A percentile compares a stretch with the other conserved stretches of the same genome.
These are phyloP conservation scores for Cladopsammia gracilis DNA, from an alignment of 64 coral and sea anemone genomes.

Conservation along the genomic window DNA sequence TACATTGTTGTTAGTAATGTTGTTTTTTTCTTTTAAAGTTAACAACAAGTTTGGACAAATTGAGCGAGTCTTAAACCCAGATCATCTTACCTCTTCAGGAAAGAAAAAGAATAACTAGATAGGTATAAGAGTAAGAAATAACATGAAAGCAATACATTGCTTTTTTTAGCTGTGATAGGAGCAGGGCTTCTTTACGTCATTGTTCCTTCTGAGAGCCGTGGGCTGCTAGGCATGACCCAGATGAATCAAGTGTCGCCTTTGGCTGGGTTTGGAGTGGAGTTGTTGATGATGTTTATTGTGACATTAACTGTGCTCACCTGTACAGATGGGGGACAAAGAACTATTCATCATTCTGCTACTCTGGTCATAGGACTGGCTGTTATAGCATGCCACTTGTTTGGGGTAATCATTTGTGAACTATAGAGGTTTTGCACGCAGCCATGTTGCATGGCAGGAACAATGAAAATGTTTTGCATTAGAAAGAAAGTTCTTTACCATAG, in stretches of 20 bases:
- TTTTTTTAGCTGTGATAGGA: not conserved
- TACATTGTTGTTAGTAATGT: too few relatives aligned
- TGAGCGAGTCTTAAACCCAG: too few relatives aligned
- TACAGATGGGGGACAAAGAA: constrained; percentile 11
- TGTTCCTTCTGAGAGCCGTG: constrained; percentile 1
- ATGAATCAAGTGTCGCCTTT: not conserved
- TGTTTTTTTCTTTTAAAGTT: too few relatives aligned
- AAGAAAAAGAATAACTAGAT: too few relatives aligned
- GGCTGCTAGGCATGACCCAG: not conserved
- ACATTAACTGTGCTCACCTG: constrained; percentile 6
- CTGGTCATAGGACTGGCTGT: constrained; percentile 23
- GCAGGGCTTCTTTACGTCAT: constrained; percentile 30
- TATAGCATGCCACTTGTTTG: constrained; percentile 33
- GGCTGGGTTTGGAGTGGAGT: constrained; percentile 26
- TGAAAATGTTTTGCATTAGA: too few relatives aligned
- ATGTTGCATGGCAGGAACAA: too few relatives aligned
- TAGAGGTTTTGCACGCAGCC: too few relatives aligned
- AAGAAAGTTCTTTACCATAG: too few relatives aligned
- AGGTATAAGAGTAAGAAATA: too few relatives aligned
- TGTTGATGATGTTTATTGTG: not conserved
- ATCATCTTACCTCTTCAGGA: too few relatives aligned
- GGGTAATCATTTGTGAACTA: not conserved
- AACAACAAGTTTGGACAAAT: too few relatives aligned
- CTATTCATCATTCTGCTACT: not conserved
- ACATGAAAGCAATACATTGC: too few relatives aligned